Evolutionary conservation across 2,888 invertebrate genomes (phyloP), one percentile per base, ranked within the genome.

Genomic region (Byasa hedistus): DNA sequence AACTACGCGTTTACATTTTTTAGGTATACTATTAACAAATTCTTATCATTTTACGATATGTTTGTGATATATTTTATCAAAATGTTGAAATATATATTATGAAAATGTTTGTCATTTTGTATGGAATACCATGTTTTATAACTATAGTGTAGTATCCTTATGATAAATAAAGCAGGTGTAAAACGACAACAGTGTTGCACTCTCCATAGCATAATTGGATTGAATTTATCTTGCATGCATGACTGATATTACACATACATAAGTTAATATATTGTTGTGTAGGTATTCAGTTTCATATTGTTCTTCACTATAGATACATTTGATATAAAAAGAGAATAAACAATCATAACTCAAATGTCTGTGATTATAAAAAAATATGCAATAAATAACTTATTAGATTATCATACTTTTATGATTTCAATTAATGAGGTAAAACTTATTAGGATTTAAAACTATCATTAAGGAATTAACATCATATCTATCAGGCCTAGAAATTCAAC

Each of bases 151-250:
- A 39, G 39, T 39, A 21, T 1, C 2, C 19, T 48, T 55, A 22
- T 59, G 23, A 64, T 51, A 21, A 23, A 39, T 27, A 39, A 58
- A 27, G n/a, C 48, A 48, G 61, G 58, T 62, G 56, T 64, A 39
- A 60, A 48, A n/a, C 55, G 21, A 36, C 52, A 61, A 63, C 59
- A 44, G 32, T 52, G 56, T 44, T 36, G 62, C 61, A 72, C 69
- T 71, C 71, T 75, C 73, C 73, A 76, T 76, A 73, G 73, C 71
- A 72, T 75, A 76, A 78, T 75, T 76, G 74, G 72, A 73, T 77
- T 73, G 67, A 69, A 60, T 63, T 60, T 70, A 68, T 68, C 62
- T 66, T 65, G 65, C 61, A 57, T 66, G 68, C 69, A 64, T 65
- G 70, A 69, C 64, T 58, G 27, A 60, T 24, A 24, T 27, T 67